A percentile compares a stretch with the other conserved stretches of the same genome.
These are phyloP conservation scores for Sinella curviseta DNA, from an alignment of 1,140 invertebrate species.

Conservation along the genomic window DNA sequence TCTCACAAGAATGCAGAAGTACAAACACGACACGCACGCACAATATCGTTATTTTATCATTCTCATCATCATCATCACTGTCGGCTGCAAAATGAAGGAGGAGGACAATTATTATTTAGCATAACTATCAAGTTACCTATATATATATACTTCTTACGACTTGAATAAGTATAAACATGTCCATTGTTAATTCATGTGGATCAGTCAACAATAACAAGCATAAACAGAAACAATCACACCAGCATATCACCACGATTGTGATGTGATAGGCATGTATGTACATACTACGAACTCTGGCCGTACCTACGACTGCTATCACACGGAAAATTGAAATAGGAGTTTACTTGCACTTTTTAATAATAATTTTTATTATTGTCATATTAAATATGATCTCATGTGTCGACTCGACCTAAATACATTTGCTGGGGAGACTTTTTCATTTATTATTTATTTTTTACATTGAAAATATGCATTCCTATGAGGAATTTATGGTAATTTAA, in stretches of 20 bases:
- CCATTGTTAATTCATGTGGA: not conserved
- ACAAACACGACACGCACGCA: not conserved
- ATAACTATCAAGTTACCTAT: not conserved
- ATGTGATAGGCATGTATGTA: not conserved
- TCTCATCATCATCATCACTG: not conserved
- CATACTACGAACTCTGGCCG: not conserved
- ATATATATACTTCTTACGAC: too few species aligned
- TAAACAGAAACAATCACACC: not conserved
- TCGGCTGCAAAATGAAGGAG: not conserved
- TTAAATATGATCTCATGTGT: conserved; percentile 21
- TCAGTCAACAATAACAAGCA: not conserved
- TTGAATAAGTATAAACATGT: not conserved
- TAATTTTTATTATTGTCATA: conserved; percentile 10
- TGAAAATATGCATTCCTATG: too few species aligned
- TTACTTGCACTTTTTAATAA: conserved; percentile 4
- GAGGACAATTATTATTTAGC: not conserved
- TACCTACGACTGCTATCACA: not conserved
- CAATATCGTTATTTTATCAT: not conserved
- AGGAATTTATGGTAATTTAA: too few species aligned
- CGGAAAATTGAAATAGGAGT: not conserved
- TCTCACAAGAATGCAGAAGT: conserved; percentile 10
- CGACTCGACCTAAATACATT: conserved; percentile 11
- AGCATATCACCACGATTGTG: not conserved
- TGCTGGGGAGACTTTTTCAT: not conserved
- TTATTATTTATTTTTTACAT: too few species aligned